A percentile compares a stretch with the other conserved stretches of the same genome.
phyloP scores from a whole-genome alignment of 2,797 vertebrate genomes.

The Microhierax caerulescens region DNA sequence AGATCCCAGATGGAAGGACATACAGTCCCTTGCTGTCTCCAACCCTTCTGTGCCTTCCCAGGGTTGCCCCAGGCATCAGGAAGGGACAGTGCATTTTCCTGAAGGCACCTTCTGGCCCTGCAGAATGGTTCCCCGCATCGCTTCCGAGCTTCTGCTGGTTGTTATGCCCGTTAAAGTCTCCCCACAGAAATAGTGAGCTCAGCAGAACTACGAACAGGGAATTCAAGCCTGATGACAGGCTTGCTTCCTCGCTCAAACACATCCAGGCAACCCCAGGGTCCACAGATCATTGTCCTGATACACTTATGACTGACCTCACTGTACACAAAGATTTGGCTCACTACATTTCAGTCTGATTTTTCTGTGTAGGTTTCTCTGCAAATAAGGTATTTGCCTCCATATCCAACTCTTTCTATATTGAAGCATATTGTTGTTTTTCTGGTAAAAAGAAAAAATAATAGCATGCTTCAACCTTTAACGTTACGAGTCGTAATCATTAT shows the following conservation, averaged over 20 bases:
- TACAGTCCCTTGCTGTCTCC: constrained; percentile 77
- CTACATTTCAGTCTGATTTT: not conserved
- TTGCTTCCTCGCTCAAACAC: not conserved
- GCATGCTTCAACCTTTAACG: not conserved
- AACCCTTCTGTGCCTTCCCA: not conserved
- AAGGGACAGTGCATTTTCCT: not conserved
- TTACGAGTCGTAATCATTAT: not conserved
- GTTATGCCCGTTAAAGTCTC: not conserved
- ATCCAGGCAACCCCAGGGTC: not conserved
- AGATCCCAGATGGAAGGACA: constrained; percentile 55
- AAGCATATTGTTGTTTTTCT: not conserved
- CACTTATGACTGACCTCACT: not conserved
- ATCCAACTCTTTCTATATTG: not conserved
- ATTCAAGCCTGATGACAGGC: not conserved
- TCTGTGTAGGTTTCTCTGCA: not conserved
- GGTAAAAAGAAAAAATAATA: not conserved
- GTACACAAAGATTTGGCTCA: not conserved
- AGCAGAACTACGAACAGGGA: not conserved
- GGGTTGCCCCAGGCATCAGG: not conserved
- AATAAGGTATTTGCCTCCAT: not conserved
- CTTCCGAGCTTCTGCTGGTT: not conserved
- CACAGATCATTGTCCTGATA: not conserved
- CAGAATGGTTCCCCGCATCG: fast-evolving
- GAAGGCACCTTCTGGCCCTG: not conserved
- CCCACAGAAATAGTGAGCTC: not conserved